These are phyloP conservation scores for Dione vanillae DNA, from an alignment of 2,888 invertebrate species.

Conservation along the genomic window DNA sequence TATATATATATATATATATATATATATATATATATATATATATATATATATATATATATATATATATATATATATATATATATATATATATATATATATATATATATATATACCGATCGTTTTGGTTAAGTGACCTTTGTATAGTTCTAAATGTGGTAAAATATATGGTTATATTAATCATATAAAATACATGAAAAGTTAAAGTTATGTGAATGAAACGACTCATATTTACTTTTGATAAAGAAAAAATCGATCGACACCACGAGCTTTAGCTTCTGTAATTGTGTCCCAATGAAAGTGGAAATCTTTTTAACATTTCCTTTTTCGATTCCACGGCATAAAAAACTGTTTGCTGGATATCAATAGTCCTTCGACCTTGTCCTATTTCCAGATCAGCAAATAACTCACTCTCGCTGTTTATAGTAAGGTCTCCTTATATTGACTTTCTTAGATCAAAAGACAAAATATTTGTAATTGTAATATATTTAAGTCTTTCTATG, in stretches of 20 bases:
- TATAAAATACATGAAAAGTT: background rate
- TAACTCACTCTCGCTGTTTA: conserved; percentile 5
- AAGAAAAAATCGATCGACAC: background rate
- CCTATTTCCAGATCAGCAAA: conserved; percentile 17
- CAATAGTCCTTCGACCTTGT: conserved; percentile 17
- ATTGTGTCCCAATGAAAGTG: conserved; percentile 2
- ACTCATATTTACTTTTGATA: background rate
- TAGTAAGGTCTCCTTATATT: background rate
- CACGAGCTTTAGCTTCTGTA: background rate
- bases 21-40: too few species aligned
- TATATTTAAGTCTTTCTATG: too few species aligned
- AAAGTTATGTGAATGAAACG: background rate
- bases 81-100: too few species aligned
- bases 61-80: too few species aligned
- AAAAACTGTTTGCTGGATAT: conserved; percentile 17
- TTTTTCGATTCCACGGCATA: conserved; percentile 5
- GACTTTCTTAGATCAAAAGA: background rate
- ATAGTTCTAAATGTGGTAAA: too few species aligned
- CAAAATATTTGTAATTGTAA: too few species aligned
- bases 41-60: too few species aligned
- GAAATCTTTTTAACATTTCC: conserved; percentile 16
- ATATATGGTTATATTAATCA: too few species aligned
- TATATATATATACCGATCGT: too few species aligned
- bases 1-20: too few species aligned
- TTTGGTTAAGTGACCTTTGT: too few species aligned